phyloP scores from a whole-genome alignment of 2,888 invertebrate species.

The Polyommatus icarus region DNA sequence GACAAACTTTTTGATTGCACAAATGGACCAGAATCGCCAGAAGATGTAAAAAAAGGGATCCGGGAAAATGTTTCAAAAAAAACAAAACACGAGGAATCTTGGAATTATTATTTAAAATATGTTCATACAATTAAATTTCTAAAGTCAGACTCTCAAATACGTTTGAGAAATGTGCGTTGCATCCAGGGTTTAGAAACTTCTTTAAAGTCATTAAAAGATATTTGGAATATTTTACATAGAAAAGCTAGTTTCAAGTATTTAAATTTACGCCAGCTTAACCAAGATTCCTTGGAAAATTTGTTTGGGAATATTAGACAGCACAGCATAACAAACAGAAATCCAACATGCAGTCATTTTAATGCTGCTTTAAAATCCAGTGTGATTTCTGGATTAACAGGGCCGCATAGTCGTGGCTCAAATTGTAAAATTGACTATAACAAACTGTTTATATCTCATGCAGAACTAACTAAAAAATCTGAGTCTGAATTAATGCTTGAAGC shows the following conservation, averaged over 20 bases:
- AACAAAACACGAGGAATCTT: slow-evolving; percentile 33
- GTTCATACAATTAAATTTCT: slow-evolving; percentile 33
- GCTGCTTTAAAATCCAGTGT: slow-evolving; percentile 18
- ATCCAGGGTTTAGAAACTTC: slow-evolving; percentile 33
- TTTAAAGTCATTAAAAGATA: slow-evolving; percentile 33
- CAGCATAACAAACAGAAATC: slow-evolving; percentile 28
- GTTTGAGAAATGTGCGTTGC: slow-evolving; percentile 33
- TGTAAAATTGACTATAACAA: slow-evolving; percentile 20
- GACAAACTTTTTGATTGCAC: too few species aligned
- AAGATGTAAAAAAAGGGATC: slow-evolving; percentile 37
- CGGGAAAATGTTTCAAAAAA: slow-evolving; percentile 39
- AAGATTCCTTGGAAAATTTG: slow-evolving; percentile 36
- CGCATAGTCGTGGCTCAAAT: slow-evolving; percentile 27
- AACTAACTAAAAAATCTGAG: slow-evolving; percentile 16
- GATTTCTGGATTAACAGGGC: slow-evolving; percentile 7
- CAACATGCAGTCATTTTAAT: slow-evolving; percentile 22
- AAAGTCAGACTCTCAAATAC: slow-evolving; percentile 30
- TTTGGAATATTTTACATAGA: slow-evolving; percentile 35
- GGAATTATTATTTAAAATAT: slow-evolving; percentile 34
- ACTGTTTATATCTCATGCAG: slow-evolving; percentile 15
- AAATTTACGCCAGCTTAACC: slow-evolving; percentile 36
- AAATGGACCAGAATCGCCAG: slow-evolving; percentile 37
- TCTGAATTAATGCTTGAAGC: background rate
- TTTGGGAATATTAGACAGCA: slow-evolving; percentile 34
- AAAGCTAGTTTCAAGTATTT: slow-evolving; percentile 35